Base-by-base conservation (phyloP, 1,140 invertebrate species). In the Drosophila nasuta region DNA sequence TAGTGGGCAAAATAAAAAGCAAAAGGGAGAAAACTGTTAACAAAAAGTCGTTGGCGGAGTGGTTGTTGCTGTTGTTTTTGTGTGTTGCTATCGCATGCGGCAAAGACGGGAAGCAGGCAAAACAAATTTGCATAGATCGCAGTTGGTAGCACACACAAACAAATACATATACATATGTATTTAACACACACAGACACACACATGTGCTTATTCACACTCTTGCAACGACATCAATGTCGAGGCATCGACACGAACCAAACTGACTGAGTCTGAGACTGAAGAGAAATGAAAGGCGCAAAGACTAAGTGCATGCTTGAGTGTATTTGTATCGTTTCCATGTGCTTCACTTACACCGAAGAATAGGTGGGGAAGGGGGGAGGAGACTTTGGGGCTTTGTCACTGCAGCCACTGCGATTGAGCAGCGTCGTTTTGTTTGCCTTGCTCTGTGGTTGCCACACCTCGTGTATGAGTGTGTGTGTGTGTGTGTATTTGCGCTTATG, bases 61-160 rank as follows among this genome's bases (percentile, higher is more conserved):
- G 20, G 20, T 25, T 25, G 3, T 25, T 25, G 20, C 20, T 25
- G 20, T 25, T 25, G 20, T 25, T 25, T 25, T 25, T 25, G 20
- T 66, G 57, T 69, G 48, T 60, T 63, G 58, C 51, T 46, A 54
- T n/a, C 25, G 33, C 33, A 28, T 66, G 63, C 28, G 45, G 33
- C 45, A 58, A 58, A 70, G 41, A 30, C 57, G 51, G 51, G 5
- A 28, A 76, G 79, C 82, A 73, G 76, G 66, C 77, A 81, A 81
- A 81, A 83, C 81, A 89, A 85, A 89, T 89, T 89, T 89, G 85
- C 85, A 89, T 89, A 89, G 77, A 89, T 85, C 78, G 85, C 78
- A 89, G 78, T 85, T 85, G 81, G 75, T 76, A 54, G 78, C 73
- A 83, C 79, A 76, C 63, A 69, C 35, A 52, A 30, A 63, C 33